Evolutionary conservation across 64 coral and sea anemone species (phyloP).

Genomic region (Acropora yongei): DNA sequence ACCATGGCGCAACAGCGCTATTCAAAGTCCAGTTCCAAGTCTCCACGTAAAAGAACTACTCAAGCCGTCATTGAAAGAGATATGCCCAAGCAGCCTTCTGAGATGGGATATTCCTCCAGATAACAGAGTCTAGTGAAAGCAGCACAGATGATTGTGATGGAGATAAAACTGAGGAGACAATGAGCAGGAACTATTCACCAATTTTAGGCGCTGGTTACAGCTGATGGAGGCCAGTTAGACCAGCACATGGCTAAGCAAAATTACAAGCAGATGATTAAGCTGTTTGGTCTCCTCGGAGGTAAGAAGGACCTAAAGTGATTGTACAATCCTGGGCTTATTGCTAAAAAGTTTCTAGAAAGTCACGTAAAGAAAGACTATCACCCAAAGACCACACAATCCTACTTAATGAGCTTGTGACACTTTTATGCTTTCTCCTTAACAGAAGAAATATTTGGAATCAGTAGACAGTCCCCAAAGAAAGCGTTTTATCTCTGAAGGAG

Average conservation of each 20-base stretch:
- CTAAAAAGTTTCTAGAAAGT: background rate
- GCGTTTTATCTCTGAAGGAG: conserved; percentile 23
- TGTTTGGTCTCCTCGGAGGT: background rate
- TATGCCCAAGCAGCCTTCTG: background rate
- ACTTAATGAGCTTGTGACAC: background rate
- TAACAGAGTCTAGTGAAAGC: background rate
- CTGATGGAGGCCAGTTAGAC: conserved; percentile 14
- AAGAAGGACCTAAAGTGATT: background rate
- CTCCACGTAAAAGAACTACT: background rate
- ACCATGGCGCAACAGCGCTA: background rate
- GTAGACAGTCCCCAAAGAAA: conserved; percentile 14
- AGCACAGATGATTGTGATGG: background rate
- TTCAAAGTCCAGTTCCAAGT: background rate
- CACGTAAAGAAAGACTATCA: background rate
- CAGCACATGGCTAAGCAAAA: background rate
- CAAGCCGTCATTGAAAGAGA: background rate
- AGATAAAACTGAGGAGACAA: background rate
- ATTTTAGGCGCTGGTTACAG: conserved; percentile 11
- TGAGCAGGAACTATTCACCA: background rate
- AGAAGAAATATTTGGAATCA: background rate
- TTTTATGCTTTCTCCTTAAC: background rate
- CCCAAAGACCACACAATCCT: background rate
- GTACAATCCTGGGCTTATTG: background rate
- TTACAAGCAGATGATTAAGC: background rate
- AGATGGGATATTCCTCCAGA: background rate